Evolutionary conservation across 1,140 invertebrate genomes (phyloP).

Genomic region (Aphelenchoides fujianensis): DNA sequence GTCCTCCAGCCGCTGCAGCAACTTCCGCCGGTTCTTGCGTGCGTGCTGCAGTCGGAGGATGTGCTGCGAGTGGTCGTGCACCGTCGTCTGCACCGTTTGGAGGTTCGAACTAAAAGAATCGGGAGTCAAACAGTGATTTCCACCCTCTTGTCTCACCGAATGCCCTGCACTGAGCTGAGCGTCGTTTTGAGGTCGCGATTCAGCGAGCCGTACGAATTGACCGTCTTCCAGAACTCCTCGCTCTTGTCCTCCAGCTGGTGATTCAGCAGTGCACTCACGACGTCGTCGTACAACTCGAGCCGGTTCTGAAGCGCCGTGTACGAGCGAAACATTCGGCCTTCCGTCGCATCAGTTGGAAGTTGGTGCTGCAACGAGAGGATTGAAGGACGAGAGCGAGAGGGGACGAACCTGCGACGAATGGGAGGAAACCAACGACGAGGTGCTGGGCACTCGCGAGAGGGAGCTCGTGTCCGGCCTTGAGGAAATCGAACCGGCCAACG

Average conservation of each 20-base stretch:
- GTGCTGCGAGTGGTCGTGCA: constrained; percentile 40
- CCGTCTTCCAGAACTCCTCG: constrained; percentile 58
- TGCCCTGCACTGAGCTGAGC: constrained; percentile 25
- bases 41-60: constrained; percentile 64
- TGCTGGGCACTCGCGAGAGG: constrained; percentile 24
- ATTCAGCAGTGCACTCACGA: constrained; percentile 55
- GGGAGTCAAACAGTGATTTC: background rate
- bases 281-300: constrained; percentile 55
- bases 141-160: constrained; percentile 25
- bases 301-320: constrained; percentile 48
- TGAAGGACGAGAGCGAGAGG: too few relatives aligned
- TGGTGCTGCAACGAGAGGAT: constrained; percentile 41
- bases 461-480: background rate
- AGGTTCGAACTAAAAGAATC: constrained; percentile 49
- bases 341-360: constrained; percentile 34
- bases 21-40: constrained; percentile 63
- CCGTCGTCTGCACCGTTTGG: constrained; percentile 31
- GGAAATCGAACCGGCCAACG: background rate
- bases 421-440: constrained; percentile 31
- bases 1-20: constrained; percentile 50
- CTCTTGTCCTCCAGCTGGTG: constrained; percentile 54
- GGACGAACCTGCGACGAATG: constrained; percentile 41
- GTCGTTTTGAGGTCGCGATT: constrained; percentile 49
- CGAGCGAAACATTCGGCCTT: constrained; percentile 50
- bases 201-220: constrained; percentile 57